Percentiles rank a stretch among this genome's conserved stretches.
Evolutionary conservation across 2,797 vertebrate species (phyloP).

Genomic region (Dallia pectoralis): DNA sequence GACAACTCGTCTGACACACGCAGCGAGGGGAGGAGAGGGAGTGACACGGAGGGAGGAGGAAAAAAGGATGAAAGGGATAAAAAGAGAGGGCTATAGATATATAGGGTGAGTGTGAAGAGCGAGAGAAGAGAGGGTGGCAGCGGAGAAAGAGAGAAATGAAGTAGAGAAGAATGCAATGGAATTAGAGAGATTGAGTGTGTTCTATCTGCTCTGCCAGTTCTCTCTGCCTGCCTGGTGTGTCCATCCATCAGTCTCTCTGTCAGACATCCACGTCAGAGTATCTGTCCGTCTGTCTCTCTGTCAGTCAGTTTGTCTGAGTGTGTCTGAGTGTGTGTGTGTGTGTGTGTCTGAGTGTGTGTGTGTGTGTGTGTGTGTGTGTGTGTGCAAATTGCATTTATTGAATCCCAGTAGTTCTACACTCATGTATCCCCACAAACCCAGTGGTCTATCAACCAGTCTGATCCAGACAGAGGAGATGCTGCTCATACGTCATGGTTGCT

Average conservation of each 20-base stretch:
- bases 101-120: slow-evolving; percentile 37
- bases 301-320: no score
- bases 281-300: neutral
- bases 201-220: slow-evolving; percentile 16
- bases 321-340: neutral
- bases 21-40: slow-evolving; percentile 43
- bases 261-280: neutral
- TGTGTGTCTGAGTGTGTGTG: no score
- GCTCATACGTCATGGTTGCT: no score
- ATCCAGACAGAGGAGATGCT: neutral
- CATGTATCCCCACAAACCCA: neutral
- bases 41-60: slow-evolving; percentile 14
- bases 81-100: neutral
- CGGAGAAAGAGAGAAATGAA: slow-evolving; percentile 21
- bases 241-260: neutral
- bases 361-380: neutral
- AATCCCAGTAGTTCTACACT: neutral
- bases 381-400: neutral
- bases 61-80: slow-evolving; percentile 39
- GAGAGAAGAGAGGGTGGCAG: slow-evolving; percentile 7
- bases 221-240: neutral
- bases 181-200: slow-evolving; percentile 50
- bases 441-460: neutral
- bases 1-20: slow-evolving; percentile 70
- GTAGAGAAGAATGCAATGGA: slow-evolving; percentile 10